These are phyloP conservation scores for Sinocyclocheilus maitianheensis DNA, from an alignment of 2,113 vertebrate species.

Conservation along the genomic window DNA sequence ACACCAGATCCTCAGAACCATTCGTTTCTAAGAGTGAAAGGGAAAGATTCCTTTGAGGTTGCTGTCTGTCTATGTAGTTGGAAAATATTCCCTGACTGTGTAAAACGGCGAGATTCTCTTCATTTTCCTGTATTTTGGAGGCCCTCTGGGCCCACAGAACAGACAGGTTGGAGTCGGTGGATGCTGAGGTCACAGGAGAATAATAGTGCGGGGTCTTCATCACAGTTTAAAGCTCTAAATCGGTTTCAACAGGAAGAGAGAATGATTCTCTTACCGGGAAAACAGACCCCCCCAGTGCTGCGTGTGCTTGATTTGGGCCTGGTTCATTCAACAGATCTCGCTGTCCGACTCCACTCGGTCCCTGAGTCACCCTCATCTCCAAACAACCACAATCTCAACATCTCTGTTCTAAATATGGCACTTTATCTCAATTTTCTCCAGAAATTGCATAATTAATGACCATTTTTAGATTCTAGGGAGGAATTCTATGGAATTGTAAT, in stretches of 20 bases:
- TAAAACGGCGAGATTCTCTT: background rate
- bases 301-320: conserved; percentile 44
- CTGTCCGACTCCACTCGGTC: conserved; percentile 40
- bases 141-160: background rate
- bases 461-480: conserved; percentile 12
- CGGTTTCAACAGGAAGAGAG: conserved; percentile 41
- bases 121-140: background rate
- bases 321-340: conserved; percentile 29
- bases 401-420: background rate
- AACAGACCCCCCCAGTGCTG: conserved; percentile 34
- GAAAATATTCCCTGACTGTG: conserved; percentile 5
- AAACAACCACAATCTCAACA: conserved; percentile 11
- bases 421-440: background rate
- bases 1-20: conserved; percentile 8
- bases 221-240: conserved; percentile 27
- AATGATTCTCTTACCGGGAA: conserved; percentile 38
- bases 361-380: background rate
- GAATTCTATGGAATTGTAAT: background rate
- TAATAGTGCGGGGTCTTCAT: conserved; percentile 37
- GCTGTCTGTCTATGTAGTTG: background rate
- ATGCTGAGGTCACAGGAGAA: conserved; percentile 43
- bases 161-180: conserved; percentile 41
- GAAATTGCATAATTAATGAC: background rate
- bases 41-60: conserved; percentile 24
- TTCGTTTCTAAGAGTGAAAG: background rate